phyloP scores from a whole-genome alignment of 1,140 invertebrate genomes.

The Drosophila ambigua region DNA sequence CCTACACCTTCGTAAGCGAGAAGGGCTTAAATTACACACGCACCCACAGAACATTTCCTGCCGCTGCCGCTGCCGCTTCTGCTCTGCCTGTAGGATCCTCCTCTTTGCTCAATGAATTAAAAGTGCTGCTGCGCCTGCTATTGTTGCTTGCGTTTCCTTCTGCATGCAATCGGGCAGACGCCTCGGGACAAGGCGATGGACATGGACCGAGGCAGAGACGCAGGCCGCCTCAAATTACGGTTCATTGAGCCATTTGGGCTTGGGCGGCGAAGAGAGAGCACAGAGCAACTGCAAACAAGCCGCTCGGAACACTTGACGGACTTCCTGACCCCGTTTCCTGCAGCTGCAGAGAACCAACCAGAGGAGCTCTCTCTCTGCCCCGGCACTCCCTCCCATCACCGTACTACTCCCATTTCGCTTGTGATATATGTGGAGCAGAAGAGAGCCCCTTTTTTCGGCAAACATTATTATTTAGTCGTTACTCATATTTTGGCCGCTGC shows the following conservation, averaged over 20 bases:
- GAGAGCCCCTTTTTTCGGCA: constrained; percentile 51
- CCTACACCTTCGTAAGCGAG: constrained; percentile 50
- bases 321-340: constrained; percentile 61
- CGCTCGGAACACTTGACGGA: constrained; percentile 47
- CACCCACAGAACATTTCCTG: constrained; percentile 50
- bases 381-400: not conserved
- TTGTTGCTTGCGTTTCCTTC: constrained; percentile 41
- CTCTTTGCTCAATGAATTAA: constrained; percentile 56
- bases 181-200: constrained; percentile 32
- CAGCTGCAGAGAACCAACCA: constrained; percentile 44
- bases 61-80: constrained; percentile 7
- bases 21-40: constrained; percentile 78
- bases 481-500: constrained; percentile 77
- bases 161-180: constrained; percentile 46
- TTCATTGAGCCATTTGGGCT: constrained; percentile 76
- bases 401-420: constrained; percentile 9
- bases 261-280: constrained; percentile 2
- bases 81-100: constrained; percentile 32
- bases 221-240: constrained; percentile 73
- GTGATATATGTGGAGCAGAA: constrained; percentile 35
- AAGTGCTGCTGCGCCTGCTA: not conserved
- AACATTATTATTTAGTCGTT: constrained; percentile 80
- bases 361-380: not conserved
- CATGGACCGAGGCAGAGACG: constrained; percentile 4
- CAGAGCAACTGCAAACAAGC: constrained; percentile 29